Base-by-base conservation (phyloP, 2,888 invertebrate species). In the Lepidocyrtoides sp. region DNA sequence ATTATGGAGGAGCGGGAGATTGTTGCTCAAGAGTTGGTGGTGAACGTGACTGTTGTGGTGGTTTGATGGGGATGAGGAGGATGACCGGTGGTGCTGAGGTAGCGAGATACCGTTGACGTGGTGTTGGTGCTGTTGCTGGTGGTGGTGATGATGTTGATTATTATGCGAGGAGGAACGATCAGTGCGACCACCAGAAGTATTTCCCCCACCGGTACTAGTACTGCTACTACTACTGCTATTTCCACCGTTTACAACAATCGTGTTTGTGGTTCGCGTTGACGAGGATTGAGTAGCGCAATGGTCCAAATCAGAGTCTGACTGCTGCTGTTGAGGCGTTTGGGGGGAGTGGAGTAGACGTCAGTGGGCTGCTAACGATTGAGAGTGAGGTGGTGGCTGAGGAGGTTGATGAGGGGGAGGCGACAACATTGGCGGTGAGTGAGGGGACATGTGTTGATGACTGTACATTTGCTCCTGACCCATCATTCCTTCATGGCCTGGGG, bases 361-460 rank as follows among this genome's bases (percentile, higher is more conserved):
- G 97, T 97, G 97, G 94, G 97, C 97, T 96, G 93, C 82, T 91
- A 92, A 97, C 96, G 94, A 97, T 72, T 95, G 94, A 44, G 94
- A 94, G 94, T 97, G 96, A 95, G 97, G 96, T 95, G 96, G 96
- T 96, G 97, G 96, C 93, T 91, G 93, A 17, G 91, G 93, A 44
- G 92, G 92, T 79, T 89, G 92, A 54, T 93, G 92, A 41, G 92
- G 91, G 48, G 89, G 91, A 95, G 98, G 98, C 94, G 97, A 97
- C 95, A 97, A 96, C 97, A 97, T 97, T 94, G 98, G 98, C 95
- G 98, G 98, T 94, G 96, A 96, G 94, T 96, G 96, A 95, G 94
- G 94, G 93, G 97, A 97, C 94, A 97, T 97, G 96, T 98, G 98
- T 95, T 92, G 92, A 89, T 93, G 93, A 89, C 92, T 92, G 91